A percentile compares a stretch with the other conserved stretches of the same genome.
Evolutionary conservation across 2,888 invertebrate species (phyloP).

Genomic region (Cheilosia vernalis): DNA sequence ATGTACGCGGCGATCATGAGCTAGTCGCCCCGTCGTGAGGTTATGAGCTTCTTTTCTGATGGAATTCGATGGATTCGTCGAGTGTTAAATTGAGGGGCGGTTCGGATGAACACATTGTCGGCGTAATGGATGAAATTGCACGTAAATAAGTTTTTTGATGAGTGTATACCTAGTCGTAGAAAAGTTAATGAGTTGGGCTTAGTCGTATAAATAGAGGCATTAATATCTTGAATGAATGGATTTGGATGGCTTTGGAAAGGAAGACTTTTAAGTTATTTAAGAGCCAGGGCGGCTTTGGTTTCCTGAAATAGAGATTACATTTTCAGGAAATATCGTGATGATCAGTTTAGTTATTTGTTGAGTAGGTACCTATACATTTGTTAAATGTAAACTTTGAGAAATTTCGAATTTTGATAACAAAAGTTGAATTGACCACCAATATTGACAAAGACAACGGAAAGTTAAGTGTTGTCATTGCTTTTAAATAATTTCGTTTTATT

Average conservation of each 20-base stretch:
- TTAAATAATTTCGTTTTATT: too few relatives aligned
- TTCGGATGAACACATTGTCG: neutral
- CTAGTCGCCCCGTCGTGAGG: conserved; percentile 7
- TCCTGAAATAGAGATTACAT: neutral
- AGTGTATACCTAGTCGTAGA: neutral
- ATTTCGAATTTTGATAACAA: too few relatives aligned
- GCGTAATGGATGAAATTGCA: conserved; percentile 28
- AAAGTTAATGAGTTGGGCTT: neutral
- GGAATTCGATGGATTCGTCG: conserved; percentile 2
- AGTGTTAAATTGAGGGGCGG: conserved; percentile 32
- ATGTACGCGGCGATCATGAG: conserved; percentile 5
- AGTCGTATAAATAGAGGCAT: conserved; percentile 46
- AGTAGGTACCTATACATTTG: too few relatives aligned
- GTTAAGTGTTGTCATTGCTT: too few relatives aligned
- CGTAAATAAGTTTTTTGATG: conserved; percentile 10
- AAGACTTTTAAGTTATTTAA: neutral
- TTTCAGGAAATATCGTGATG: too few relatives aligned
- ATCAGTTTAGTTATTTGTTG: too few relatives aligned
- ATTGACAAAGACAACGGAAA: too few relatives aligned
- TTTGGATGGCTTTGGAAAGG: neutral
- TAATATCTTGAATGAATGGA: conserved; percentile 1
- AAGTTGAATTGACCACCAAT: too few relatives aligned
- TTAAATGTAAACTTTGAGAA: too few relatives aligned
- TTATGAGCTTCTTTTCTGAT: conserved; percentile 42
- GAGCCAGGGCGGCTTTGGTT: neutral